phyloP scores from a whole-genome alignment of 2,797 vertebrate genomes.

The Argentina silus region DNA sequence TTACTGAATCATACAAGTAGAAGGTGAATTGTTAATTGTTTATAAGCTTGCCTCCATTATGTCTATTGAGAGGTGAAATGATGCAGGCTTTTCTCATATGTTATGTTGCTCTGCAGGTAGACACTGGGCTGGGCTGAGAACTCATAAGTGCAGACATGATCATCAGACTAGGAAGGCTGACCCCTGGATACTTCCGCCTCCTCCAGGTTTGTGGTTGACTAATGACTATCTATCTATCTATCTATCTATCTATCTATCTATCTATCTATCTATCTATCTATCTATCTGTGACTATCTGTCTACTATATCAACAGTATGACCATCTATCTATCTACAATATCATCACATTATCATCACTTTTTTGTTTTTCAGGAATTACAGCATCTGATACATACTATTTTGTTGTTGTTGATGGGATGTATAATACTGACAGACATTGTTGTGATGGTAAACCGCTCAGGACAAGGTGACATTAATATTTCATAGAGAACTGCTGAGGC shows the following conservation, averaged over 20 bases:
- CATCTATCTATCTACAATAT: too few species aligned
- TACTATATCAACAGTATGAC: too few species aligned
- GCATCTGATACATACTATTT: background rate
- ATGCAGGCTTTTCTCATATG: background rate
- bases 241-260: too few species aligned
- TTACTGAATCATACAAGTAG: background rate
- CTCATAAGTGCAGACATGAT: constrained; percentile 66
- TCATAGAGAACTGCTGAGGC: constrained; percentile 24
- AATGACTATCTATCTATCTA: too few species aligned
- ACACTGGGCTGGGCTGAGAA: constrained; percentile 3
- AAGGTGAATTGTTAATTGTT: background rate
- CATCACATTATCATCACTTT: too few species aligned
- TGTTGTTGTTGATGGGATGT: background rate
- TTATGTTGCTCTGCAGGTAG: constrained; percentile 25
- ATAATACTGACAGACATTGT: background rate
- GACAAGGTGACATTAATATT: constrained; percentile 37
- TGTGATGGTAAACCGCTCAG: background rate
- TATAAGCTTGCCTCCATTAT: background rate
- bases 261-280: too few species aligned
- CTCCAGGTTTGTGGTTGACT: constrained; percentile 78
- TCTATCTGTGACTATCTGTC: too few species aligned
- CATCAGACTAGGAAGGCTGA: constrained; percentile 83
- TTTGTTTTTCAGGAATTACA: too few species aligned
- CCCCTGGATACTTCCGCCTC: constrained; percentile 88
- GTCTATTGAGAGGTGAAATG: background rate